Evolutionary conservation across 2,888 invertebrate genomes (phyloP).

Genomic region (Oxystoma pomonae): DNA sequence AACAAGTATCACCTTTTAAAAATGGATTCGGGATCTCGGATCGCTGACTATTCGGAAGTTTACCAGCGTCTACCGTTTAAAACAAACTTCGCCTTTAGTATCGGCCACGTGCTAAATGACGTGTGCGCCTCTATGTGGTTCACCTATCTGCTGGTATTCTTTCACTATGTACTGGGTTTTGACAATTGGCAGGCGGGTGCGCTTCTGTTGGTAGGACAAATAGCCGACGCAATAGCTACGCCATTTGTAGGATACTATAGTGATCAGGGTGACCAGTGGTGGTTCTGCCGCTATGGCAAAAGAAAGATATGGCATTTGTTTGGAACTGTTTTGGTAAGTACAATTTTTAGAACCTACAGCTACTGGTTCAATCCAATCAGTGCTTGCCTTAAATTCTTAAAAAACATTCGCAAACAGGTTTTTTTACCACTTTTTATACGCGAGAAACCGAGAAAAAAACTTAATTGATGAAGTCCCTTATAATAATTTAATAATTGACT

Average conservation of each 20-base stretch:
- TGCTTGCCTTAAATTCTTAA: too few species aligned
- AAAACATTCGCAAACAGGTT: too few species aligned
- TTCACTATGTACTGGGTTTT: constrained; percentile 60
- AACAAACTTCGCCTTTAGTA: constrained; percentile 58
- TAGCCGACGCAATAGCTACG: constrained; percentile 85
- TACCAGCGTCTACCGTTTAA: constrained; percentile 46
- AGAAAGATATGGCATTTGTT: constrained; percentile 87
- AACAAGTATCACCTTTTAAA: too few species aligned
- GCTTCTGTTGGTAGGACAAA: constrained; percentile 76
- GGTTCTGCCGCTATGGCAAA: constrained; percentile 70
- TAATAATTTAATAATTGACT: too few species aligned
- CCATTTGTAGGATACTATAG: constrained; percentile 85
- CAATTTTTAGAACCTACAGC: background rate
- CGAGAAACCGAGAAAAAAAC: too few species aligned
- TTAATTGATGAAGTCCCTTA: too few species aligned
- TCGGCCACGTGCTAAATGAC: constrained; percentile 91
- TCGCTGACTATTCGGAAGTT: constrained; percentile 50
- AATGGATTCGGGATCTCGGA: background rate
- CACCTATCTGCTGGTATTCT: constrained; percentile 83
- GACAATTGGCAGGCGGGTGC: constrained; percentile 57
- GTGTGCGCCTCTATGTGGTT: constrained; percentile 95
- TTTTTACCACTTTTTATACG: too few species aligned
- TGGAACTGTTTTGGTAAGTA: constrained; percentile 60
- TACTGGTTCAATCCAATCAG: background rate
- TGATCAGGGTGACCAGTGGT: constrained; percentile 65